phyloP scores from a whole-genome alignment of 2,888 invertebrate genomes.

The Lacanobia wlatinum region DNA sequence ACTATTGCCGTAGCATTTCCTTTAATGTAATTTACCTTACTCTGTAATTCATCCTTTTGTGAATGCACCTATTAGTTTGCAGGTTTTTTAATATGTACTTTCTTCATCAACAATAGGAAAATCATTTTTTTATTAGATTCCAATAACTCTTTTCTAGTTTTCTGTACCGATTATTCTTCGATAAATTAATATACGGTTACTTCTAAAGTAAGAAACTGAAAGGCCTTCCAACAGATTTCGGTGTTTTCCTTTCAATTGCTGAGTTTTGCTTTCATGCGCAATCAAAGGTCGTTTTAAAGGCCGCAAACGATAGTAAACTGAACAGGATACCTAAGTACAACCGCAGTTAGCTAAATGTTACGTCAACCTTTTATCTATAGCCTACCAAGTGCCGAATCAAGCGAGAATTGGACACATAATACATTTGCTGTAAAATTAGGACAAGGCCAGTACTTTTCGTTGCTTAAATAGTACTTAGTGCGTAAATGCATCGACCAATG shows the following conservation, averaged over 20 bases:
- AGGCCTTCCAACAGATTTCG: slow-evolving; percentile 23
- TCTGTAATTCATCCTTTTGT: too few relatives aligned
- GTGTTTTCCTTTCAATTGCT: slow-evolving; percentile 29
- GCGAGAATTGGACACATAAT: slow-evolving; percentile 57
- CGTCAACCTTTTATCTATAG: slow-evolving; percentile 46
- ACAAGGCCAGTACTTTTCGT: slow-evolving; percentile 65
- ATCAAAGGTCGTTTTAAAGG: slow-evolving; percentile 51
- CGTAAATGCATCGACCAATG: slow-evolving; percentile 63
- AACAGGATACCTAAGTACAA: slow-evolving; percentile 27
- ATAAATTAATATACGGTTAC: background rate
- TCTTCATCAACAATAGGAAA: too few relatives aligned
- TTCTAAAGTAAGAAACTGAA: slow-evolving; percentile 9
- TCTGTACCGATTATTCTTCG: background rate
- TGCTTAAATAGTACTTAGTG: slow-evolving; percentile 65
- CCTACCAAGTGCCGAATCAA: slow-evolving; percentile 47
- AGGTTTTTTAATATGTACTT: too few relatives aligned
- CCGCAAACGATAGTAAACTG: slow-evolving; percentile 41
- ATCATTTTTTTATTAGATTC: background rate
- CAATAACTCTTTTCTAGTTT: background rate
- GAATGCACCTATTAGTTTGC: background rate
- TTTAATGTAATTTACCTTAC: slow-evolving; percentile 9
- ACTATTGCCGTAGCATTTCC: slow-evolving; percentile 20
- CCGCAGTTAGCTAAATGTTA: slow-evolving; percentile 22
- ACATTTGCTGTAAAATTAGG: slow-evolving; percentile 61
- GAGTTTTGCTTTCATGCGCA: slow-evolving; percentile 32